Evolutionary conservation across 1,140 invertebrate genomes (phyloP), one percentile per base, ranked within the genome.

Genomic region (Drosophila seguyi): DNA sequence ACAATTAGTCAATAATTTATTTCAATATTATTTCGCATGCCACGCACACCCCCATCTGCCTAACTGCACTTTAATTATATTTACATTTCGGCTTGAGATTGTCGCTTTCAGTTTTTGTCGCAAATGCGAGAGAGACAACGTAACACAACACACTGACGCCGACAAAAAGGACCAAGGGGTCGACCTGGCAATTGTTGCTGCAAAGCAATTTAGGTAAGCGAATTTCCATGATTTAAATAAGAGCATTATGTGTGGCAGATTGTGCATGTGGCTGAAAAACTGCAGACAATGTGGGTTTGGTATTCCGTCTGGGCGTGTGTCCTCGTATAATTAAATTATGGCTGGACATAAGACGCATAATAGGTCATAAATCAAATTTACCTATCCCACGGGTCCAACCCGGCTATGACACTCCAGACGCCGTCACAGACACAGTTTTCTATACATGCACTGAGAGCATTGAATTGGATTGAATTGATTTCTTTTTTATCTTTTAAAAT

Each of bases 311-410:
- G 77, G 76, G 36, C 69, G 82, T 69, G 63, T 79, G 85, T 88
- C 75, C 87, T 88, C 58, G 65, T 86, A 91, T 91, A 91, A 91
- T 91, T 91, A 86, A 91, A 91, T 91, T 91, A 91, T 91, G 90
- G 91, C 85, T 86, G 81, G 90, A 91, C 90, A 91, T 91, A 91
- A 91, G 90, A 91, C 85, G 85, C 90, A 91, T 91, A 91, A 91
- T 90, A 91, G 91, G 90, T 91, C 90, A 91, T 91, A 91, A 91
- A 91, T 91, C 90, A 91, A 91, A 91, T 91, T 91, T 91, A 88
- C 84, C 81, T 91, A 82, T 91, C 88, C 83, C 81, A 91, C 65
- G 68, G 86, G 84, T 36, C 50, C 42, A 36, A 42, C 59, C 45
- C 60, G 53, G 53, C 56, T 58, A 72, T 56, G 55, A 62, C 79